Conservation (phyloP, 2,113 vertebrate genomes). For the Prionailurus bengalensis region DNA sequence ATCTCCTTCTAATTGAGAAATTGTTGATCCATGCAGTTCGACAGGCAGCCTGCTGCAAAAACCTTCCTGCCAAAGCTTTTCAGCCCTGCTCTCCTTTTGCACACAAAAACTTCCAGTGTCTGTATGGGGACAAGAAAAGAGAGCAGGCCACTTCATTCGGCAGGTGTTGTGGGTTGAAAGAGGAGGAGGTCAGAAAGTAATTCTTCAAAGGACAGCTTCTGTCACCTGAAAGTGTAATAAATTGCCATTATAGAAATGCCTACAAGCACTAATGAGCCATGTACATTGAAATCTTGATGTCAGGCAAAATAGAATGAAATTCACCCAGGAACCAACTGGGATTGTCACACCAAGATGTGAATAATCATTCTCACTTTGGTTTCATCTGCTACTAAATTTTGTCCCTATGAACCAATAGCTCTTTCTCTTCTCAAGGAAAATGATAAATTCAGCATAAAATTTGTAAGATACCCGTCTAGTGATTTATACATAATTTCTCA, state of each 20-base stretch:
- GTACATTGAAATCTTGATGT: constrained; percentile 63
- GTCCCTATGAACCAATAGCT: background rate
- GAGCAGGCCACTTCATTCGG: constrained; percentile 47
- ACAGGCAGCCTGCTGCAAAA: constrained; percentile 69
- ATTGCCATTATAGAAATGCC: constrained; percentile 72
- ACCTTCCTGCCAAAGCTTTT: constrained; percentile 71
- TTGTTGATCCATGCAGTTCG: constrained; percentile 79
- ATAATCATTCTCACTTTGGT: constrained; percentile 53
- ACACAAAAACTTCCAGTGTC: constrained; percentile 73
- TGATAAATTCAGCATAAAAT: background rate
- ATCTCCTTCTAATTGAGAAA: constrained; percentile 83
- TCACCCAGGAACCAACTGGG: constrained; percentile 60
- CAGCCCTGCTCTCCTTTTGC: constrained; percentile 57
- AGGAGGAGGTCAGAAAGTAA: constrained; percentile 70
- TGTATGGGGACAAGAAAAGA: background rate
- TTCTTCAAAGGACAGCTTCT: constrained; percentile 73
- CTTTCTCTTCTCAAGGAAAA: constrained; percentile 28
- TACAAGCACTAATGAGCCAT: constrained; percentile 75
- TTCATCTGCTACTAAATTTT: constrained; percentile 61
- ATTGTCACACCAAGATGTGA: constrained; percentile 41
- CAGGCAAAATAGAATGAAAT: constrained; percentile 68
- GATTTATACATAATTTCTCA: constrained; percentile 24
- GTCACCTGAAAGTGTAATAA: constrained; percentile 69
- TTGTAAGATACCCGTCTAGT: background rate
- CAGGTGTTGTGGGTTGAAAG: constrained; percentile 70